Conservation (phyloP, 2,888 invertebrate genomes). For the Drosophila percnosoma region DNA sequence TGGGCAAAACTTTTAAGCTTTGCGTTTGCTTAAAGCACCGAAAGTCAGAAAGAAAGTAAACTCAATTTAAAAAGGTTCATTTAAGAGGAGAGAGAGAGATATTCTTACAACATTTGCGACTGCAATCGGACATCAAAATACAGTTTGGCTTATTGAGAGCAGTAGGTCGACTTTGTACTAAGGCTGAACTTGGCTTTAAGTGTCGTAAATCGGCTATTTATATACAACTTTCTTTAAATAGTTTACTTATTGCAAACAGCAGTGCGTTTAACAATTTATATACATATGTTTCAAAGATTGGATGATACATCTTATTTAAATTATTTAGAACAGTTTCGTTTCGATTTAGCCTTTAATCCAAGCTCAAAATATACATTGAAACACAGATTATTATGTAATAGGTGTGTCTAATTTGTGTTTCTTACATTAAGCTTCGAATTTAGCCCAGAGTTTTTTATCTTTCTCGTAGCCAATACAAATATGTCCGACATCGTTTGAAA, state of each 20-base stretch:
- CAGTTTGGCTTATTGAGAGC: background rate
- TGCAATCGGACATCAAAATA: background rate
- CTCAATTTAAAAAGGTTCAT: background rate
- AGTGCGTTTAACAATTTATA: background rate
- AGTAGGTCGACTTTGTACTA: constrained; percentile 6
- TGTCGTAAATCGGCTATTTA: background rate
- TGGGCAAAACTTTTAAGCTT: constrained; percentile 16
- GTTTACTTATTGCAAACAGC: background rate
- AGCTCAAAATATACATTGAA: background rate
- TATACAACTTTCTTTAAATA: background rate
- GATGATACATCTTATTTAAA: background rate
- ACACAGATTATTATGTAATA: background rate
- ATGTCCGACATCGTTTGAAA: too few species aligned
- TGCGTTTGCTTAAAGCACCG: constrained; percentile 7
- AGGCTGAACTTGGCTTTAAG: background rate
- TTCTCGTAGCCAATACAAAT: background rate
- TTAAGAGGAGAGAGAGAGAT: background rate
- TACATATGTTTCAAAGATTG: background rate
- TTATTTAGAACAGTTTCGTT: background rate
- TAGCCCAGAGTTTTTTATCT: background rate
- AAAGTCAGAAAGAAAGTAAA: background rate
- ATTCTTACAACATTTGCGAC: background rate
- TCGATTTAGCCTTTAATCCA: background rate
- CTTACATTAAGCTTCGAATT: background rate
- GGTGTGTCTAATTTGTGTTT: background rate